Percentiles rank a stretch among this genome's conserved stretches.
Evolutionary conservation across 2,888 invertebrate species (phyloP).

Genomic region (Dicyrtomina minuta): DNA sequence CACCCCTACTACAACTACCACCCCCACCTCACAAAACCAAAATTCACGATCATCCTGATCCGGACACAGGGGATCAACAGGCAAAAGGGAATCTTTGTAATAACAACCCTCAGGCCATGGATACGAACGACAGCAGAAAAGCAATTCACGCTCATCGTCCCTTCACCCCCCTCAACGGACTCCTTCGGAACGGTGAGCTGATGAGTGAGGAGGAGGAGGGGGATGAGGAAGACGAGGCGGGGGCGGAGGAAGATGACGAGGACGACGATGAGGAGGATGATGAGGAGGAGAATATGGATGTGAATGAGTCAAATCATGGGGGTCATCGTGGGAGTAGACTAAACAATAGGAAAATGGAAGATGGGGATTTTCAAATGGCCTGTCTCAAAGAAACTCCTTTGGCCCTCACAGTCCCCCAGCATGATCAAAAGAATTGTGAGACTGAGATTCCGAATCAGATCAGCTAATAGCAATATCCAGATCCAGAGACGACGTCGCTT

Average conservation of each 20-base stretch:
- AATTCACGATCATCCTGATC: no score
- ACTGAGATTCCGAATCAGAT: constrained; percentile 27
- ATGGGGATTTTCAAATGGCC: not conserved
- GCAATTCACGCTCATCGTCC: not conserved
- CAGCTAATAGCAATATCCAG: constrained; percentile 25
- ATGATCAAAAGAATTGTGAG: constrained; percentile 29
- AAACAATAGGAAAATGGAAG: not conserved
- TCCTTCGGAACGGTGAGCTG: not conserved
- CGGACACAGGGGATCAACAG: no score
- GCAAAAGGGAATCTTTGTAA: no score
- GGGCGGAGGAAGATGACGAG: not conserved
- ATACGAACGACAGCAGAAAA: no score
- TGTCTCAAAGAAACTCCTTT: constrained; percentile 13
- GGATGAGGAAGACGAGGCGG: constrained; percentile 1
- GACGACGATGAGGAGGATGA: constrained; percentile 14
- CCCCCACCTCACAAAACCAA: not conserved
- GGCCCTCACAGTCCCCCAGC: not conserved
- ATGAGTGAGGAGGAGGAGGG: not conserved
- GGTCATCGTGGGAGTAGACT: not conserved
- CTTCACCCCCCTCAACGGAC: not conserved
- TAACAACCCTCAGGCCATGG: no score
- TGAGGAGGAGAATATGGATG: constrained; percentile 2
- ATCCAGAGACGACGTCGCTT: not conserved
- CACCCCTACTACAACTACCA: constrained; percentile 2
- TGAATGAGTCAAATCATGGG: not conserved